Base-by-base conservation (phyloP, 1,140 invertebrate genomes). In the Penaeus japonicus region DNA sequence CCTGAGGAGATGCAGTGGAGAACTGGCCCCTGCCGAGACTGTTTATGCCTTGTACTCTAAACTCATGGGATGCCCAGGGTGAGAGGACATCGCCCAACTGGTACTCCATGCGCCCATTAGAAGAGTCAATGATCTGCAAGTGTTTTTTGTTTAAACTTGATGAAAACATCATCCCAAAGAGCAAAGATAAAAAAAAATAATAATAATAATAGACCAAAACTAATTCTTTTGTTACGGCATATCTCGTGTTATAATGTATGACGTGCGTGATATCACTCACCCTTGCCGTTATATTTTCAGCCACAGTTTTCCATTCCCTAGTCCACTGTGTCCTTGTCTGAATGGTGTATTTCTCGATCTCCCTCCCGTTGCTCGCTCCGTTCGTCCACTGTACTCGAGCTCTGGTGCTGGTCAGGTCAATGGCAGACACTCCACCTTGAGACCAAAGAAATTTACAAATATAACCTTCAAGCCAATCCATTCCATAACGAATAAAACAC, bases 11-110 rank as follows among this genome's bases (percentile, higher is more conserved):
- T 3, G 93, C 89, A 30, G 92, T 89, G 82, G 93, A 94, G 7
- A 92, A 92, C 57, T 91, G 90, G 20, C 94, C 93, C 89, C 95
- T 94, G 12, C 98, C 98, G 32, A 96, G 93, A 89, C 95, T 94
- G 92, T 99, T 99, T 30, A 95, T 95, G 20, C 97, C 97, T 89
- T 95, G 93, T 3, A 99, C 95, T 89, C 97, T 94, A 92, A 99
- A 99, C 92, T 97, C 96, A 92, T 99, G 99, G 0, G 95, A 95
- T 0, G 96, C 97, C 94, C 96, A 98, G 0, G 98, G 97, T 84
- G 95, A 95, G 4, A 99, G 93, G 18, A 94, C 93, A 90, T 95
- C 95, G 18, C 94, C 94, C 17, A 98, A 91, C 77, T 93, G 92
- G 7, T 95, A 95, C 91, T 96, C 95, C 92, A 96, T 96, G 65